Evolutionary conservation across 2,888 invertebrate genomes (phyloP).

Genomic region (Drosophila neoperkinsi): DNA sequence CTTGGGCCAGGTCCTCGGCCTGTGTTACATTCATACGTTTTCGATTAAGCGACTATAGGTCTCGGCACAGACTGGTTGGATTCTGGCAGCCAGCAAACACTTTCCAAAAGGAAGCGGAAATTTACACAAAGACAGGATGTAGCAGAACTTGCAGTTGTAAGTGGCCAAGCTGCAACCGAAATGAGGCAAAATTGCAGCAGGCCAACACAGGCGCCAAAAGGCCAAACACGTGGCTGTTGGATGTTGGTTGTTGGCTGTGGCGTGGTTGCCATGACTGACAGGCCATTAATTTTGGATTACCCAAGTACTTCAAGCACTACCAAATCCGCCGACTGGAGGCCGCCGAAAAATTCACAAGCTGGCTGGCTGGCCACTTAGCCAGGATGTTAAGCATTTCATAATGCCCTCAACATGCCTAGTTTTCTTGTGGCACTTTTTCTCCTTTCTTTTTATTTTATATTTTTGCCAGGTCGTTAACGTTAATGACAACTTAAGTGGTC

Average conservation of each 20-base stretch:
- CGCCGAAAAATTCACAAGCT: slow-evolving; percentile 54
- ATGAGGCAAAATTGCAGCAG: slow-evolving; percentile 68
- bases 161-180: slow-evolving; percentile 58
- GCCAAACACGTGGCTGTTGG: slow-evolving; percentile 48
- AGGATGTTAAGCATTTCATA: slow-evolving; percentile 75
- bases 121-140: slow-evolving; percentile 79
- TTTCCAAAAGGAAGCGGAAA: slow-evolving; percentile 69
- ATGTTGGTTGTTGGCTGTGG: slow-evolving; percentile 26
- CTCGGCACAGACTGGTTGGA: slow-evolving; percentile 45
- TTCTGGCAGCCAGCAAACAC: slow-evolving; percentile 45
- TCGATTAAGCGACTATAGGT: slow-evolving; percentile 67
- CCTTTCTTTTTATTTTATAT: slow-evolving; percentile 9
- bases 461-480: slow-evolving; percentile 69
- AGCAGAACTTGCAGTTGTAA: slow-evolving; percentile 66
- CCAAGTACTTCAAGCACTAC: slow-evolving; percentile 56
- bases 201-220: slow-evolving; percentile 48
- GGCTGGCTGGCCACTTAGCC: slow-evolving; percentile 57
- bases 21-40: slow-evolving; percentile 74
- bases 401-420: slow-evolving; percentile 58
- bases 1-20: slow-evolving; percentile 24
- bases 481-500: slow-evolving; percentile 79
- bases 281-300: slow-evolving; percentile 80
- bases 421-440: not conserved
- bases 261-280: slow-evolving; percentile 68
- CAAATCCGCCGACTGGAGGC: slow-evolving; percentile 41